Percentiles rank a stretch among this genome's conserved stretches.
Conservation (phyloP, 92 coral and sea anemone species). For the Parazoanthus atlanticus region DNA sequence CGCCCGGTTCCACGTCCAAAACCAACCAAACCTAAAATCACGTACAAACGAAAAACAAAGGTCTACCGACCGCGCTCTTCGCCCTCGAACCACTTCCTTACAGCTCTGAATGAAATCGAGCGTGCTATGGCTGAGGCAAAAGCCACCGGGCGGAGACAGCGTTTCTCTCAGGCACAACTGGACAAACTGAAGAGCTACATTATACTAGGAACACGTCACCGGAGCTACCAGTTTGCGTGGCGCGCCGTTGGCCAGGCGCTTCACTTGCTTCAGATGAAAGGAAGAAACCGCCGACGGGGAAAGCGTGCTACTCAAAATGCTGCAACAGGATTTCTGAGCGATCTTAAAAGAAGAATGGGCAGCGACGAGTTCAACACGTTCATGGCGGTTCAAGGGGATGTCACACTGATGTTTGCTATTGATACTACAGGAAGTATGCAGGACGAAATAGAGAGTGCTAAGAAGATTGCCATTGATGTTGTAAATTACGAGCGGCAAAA, state of each 20-base stretch:
- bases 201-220: slow-evolving; percentile 46
- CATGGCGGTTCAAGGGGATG: slow-evolving; percentile 92
- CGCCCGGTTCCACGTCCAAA: neutral
- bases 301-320: slow-evolving; percentile 63
- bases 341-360: slow-evolving; percentile 67
- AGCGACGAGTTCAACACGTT: slow-evolving; percentile 69
- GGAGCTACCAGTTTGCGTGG: slow-evolving; percentile 58
- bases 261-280: slow-evolving; percentile 41
- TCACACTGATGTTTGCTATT: slow-evolving; percentile 89
- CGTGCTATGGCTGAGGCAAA: slow-evolving; percentile 74
- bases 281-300: slow-evolving; percentile 29
- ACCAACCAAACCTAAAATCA: slow-evolving; percentile 20
- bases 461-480: slow-evolving; percentile 81
- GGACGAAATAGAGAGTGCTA: slow-evolving; percentile 75
- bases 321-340: slow-evolving; percentile 63
- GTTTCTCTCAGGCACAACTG: slow-evolving; percentile 12
- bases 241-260: slow-evolving; percentile 61
- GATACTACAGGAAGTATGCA: slow-evolving; percentile 95
- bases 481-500: slow-evolving; percentile 67
- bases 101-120: slow-evolving; percentile 79
- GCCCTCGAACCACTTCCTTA: slow-evolving; percentile 81
- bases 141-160: slow-evolving; percentile 33
- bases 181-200: slow-evolving; percentile 37
- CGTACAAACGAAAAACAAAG: slow-evolving; percentile 48
- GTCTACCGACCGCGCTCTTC: slow-evolving; percentile 64